Conservation (phyloP, 2,888 invertebrate species). For the Xestobium rufovillosum region DNA sequence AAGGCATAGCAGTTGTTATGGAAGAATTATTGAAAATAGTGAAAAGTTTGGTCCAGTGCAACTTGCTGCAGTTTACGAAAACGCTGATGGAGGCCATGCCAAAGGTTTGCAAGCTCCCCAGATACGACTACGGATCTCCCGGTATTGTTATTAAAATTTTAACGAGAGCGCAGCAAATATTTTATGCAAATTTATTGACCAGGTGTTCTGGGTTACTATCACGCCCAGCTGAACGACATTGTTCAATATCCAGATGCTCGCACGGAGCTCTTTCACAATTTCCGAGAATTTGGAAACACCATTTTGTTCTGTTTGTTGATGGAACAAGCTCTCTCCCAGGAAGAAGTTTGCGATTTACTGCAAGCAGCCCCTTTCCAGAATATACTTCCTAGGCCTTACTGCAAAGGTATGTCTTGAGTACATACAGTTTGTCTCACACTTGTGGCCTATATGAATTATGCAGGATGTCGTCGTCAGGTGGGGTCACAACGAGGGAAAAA, state of each 20-base stretch:
- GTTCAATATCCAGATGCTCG: slow-evolving; percentile 95
- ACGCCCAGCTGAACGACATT: slow-evolving; percentile 91
- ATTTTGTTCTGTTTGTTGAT: slow-evolving; percentile 92
- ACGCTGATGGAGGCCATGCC: slow-evolving; percentile 94
- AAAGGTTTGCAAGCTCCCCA: slow-evolving; percentile 83
- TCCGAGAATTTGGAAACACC: slow-evolving; percentile 93
- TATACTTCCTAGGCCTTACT: slow-evolving; percentile 88
- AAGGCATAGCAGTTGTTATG: slow-evolving; percentile 97
- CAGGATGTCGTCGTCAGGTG: too few species aligned
- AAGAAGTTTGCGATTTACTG: slow-evolving; percentile 94
- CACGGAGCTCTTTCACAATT: slow-evolving; percentile 93
- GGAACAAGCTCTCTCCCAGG: slow-evolving; percentile 93
- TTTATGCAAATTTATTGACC: too few species aligned
- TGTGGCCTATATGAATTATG: too few species aligned
- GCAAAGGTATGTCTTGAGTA: slow-evolving; percentile 74
- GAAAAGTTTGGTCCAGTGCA: slow-evolving; percentile 84
- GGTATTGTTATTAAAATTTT: too few species aligned
- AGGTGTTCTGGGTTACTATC: slow-evolving; percentile 79
- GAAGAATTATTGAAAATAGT: slow-evolving; percentile 94
- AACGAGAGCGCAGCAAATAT: too few species aligned
- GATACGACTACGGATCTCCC: slow-evolving; percentile 95
- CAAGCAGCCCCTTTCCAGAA: slow-evolving; percentile 98
- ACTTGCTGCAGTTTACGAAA: slow-evolving; percentile 82
- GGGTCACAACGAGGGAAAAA: too few species aligned
- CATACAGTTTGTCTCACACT: too few species aligned